Evolutionary conservation across 2,797 vertebrate species (phyloP).

Genomic region (Setipinna tenuifilis): DNA sequence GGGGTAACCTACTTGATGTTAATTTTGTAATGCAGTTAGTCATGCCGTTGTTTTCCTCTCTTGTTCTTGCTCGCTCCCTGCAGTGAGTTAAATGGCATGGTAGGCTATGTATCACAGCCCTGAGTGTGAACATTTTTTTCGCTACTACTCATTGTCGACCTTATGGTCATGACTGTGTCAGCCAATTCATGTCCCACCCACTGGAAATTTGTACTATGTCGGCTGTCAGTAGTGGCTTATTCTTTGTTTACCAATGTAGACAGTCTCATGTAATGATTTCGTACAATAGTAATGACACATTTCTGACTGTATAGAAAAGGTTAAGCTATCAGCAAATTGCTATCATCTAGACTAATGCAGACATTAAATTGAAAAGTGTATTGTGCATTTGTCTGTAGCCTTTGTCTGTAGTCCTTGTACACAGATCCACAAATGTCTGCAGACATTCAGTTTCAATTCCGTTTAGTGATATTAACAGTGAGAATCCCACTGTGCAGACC

Average conservation of each 20-base stretch:
- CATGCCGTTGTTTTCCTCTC: background rate
- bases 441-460: background rate
- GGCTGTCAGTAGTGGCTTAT: too few relatives aligned
- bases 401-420: too few relatives aligned
- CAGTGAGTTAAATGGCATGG: background rate
- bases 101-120: conserved; percentile 1
- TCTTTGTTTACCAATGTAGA: too few relatives aligned
- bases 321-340: too few relatives aligned
- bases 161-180: background rate
- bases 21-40: background rate
- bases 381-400: too few relatives aligned
- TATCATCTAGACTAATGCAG: too few relatives aligned
- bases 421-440: background rate
- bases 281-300: too few relatives aligned
- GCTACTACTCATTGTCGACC: background rate
- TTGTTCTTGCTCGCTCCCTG: background rate
- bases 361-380: too few relatives aligned
- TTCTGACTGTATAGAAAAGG: too few relatives aligned
- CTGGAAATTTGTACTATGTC: too few relatives aligned
- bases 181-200: too few relatives aligned
- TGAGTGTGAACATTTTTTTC: background rate
- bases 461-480: background rate
- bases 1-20: background rate
- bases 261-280: too few relatives aligned
- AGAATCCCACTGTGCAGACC: background rate